phyloP scores from a whole-genome alignment of 2,888 invertebrate genomes.

The Drosophila stalkeri region DNA sequence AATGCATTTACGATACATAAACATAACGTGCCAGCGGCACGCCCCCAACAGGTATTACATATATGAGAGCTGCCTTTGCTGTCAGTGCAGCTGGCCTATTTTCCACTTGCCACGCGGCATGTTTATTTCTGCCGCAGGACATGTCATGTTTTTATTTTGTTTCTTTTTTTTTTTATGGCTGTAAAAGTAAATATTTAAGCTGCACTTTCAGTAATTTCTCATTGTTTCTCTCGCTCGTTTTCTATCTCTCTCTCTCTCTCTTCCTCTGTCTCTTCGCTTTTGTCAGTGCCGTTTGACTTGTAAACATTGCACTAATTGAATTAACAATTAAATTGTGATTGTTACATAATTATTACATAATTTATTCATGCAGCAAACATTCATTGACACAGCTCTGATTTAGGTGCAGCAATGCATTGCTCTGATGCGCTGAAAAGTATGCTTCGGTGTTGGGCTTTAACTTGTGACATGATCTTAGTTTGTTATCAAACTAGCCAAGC shows the following conservation, averaged over 20 bases:
- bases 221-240: neutral
- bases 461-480: constrained; percentile 3
- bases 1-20: constrained; percentile 77
- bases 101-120: constrained; percentile 41
- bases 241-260: neutral
- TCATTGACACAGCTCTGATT: neutral
- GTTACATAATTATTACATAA: constrained; percentile 65
- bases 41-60: constrained; percentile 31
- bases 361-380: constrained; percentile 56
- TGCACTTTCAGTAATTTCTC: constrained; percentile 34
- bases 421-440: neutral
- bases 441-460: constrained; percentile 17
- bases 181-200: constrained; percentile 54
- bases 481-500: constrained; percentile 21
- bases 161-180: constrained; percentile 20
- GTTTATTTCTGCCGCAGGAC: constrained; percentile 61
- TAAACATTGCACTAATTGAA: constrained; percentile 63
- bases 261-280: neutral
- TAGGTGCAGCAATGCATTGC: neutral
- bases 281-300: constrained; percentile 43
- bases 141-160: constrained; percentile 43
- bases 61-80: neutral
- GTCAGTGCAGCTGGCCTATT: constrained; percentile 24
- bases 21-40: constrained; percentile 57
- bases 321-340: constrained; percentile 72